Percentiles rank a stretch among this genome's conserved stretches.
These are phyloP conservation scores for Yoshiicerus persimilis DNA, from an alignment of 1,140 invertebrate species.

Conservation along the genomic window DNA sequence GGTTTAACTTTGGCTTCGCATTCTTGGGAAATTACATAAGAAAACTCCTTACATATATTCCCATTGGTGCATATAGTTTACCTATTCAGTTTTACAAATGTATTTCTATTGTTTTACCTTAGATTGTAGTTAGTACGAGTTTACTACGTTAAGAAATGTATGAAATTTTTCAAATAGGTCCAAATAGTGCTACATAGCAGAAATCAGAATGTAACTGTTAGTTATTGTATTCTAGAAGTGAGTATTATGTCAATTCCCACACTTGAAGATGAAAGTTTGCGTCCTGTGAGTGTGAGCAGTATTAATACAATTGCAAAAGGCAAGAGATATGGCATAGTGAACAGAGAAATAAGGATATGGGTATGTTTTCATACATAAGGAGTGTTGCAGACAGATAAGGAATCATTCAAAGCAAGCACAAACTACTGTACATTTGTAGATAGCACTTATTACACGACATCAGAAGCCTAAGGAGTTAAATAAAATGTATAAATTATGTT, in stretches of 20 bases:
- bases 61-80: background rate
- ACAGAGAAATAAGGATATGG: background rate
- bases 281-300: background rate
- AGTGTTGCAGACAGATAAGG: background rate
- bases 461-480: background rate
- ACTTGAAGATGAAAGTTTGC: slow-evolving; percentile 18
- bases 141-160: background rate
- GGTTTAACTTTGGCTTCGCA: background rate
- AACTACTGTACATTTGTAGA: too few relatives aligned
- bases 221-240: background rate
- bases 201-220: background rate
- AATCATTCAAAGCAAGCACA: background rate
- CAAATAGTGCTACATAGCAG: too few relatives aligned
- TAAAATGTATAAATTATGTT: background rate
- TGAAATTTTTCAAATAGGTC: background rate
- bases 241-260: background rate
- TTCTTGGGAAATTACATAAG: background rate
- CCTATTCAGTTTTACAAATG: background rate
- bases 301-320: background rate
- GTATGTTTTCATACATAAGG: background rate
- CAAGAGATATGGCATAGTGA: background rate
- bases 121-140: background rate
- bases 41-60: background rate
- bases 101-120: background rate
- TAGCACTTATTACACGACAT: too few relatives aligned